Conservation (phyloP, 2,888 invertebrate genomes). For the Furcula furcula region DNA sequence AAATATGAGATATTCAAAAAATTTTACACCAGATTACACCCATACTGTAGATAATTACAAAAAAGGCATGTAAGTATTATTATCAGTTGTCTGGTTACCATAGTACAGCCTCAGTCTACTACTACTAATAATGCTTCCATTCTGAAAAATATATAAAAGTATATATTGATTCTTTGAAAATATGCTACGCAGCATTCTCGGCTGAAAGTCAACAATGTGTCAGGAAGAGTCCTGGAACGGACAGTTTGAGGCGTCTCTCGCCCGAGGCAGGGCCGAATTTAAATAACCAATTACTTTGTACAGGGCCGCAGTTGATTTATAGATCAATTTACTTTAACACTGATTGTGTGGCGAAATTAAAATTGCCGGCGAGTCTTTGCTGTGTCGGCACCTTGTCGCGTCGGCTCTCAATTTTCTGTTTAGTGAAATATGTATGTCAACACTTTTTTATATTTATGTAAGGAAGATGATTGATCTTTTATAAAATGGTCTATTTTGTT, state of each 20-base stretch:
- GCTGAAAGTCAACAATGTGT: constrained; percentile 2
- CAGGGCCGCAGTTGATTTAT: constrained; percentile 51
- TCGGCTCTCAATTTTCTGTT: not conserved
- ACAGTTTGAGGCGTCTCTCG: constrained; percentile 8
- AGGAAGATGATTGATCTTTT: not conserved
- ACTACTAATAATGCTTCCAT: too few relatives aligned
- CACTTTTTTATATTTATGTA: not conserved
- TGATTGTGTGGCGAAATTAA: constrained; percentile 59
- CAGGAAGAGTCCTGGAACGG: not conserved
- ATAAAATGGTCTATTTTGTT: too few relatives aligned
- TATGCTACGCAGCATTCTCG: not conserved
- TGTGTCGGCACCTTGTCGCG: constrained; percentile 9
- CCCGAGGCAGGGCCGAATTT: constrained; percentile 46
- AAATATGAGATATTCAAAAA: too few relatives aligned
- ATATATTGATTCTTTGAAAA: not conserved
- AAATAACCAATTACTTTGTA: constrained; percentile 58
- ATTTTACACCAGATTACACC: too few relatives aligned
- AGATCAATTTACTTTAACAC: constrained; percentile 58
- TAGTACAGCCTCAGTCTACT: too few relatives aligned
- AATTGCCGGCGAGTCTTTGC: constrained; percentile 25
- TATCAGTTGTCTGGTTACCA: too few relatives aligned
- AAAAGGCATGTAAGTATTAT: too few relatives aligned
- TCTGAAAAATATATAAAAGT: too few relatives aligned
- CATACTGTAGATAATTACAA: too few relatives aligned
- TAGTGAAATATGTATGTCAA: constrained; percentile 3